Percentiles rank a stretch among this genome's conserved stretches.
Conservation (phyloP, 2,797 vertebrate species). For the Lacerta bilineata region DNA sequence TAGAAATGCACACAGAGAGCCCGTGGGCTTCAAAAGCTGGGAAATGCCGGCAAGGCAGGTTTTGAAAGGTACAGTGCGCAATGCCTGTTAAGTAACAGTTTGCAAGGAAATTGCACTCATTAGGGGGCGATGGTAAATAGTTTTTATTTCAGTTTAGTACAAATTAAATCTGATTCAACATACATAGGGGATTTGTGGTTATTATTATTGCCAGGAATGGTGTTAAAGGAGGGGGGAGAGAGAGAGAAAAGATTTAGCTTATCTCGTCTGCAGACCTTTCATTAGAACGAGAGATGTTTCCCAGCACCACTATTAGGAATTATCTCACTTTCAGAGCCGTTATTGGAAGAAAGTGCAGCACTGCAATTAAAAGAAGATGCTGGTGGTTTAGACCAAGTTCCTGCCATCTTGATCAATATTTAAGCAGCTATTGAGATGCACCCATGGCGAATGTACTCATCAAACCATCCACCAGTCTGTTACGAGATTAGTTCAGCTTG, state of each 20-base stretch:
- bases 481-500: neutral
- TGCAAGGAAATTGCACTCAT: constrained; percentile 75
- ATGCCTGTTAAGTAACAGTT: constrained; percentile 73
- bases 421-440: constrained; percentile 42
- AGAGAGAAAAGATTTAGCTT: constrained; percentile 49
- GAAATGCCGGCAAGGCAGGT: constrained; percentile 38
- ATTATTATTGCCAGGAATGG: constrained; percentile 62
- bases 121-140: constrained; percentile 66
- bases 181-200: constrained; percentile 28
- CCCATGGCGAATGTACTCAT: neutral
- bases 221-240: constrained; percentile 23
- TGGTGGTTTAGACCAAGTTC: constrained; percentile 47
- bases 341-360: constrained; percentile 18
- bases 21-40: constrained; percentile 29
- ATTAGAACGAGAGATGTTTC: constrained; percentile 42
- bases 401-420: constrained; percentile 37
- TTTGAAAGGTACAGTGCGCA: constrained; percentile 61
- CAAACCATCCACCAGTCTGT: neutral
- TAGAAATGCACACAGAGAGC: constrained; percentile 35
- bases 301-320: constrained; percentile 6
- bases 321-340: constrained; percentile 55
- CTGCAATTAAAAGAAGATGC: constrained; percentile 16
- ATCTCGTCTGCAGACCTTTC: constrained; percentile 55
- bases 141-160: constrained; percentile 75
- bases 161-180: constrained; percentile 73